Evolutionary conservation across 2,888 invertebrate genomes (phyloP).

Genomic region (Trimorus sp.): DNA sequence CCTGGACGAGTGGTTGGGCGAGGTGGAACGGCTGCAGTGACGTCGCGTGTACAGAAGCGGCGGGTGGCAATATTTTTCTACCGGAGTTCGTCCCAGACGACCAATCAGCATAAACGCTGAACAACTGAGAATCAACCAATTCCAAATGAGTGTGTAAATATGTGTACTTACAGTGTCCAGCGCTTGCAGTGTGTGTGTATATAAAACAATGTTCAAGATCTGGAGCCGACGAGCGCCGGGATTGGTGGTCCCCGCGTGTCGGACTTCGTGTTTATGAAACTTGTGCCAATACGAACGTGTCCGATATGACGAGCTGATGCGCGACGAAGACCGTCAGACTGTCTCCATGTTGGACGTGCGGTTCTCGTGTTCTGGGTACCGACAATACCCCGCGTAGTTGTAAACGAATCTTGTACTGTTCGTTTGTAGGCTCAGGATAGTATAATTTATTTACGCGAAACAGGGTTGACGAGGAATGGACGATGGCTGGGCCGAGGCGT

Average conservation of each 20-base stretch:
- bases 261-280: constrained; percentile 25
- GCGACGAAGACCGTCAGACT: constrained; percentile 52
- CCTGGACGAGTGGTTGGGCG: constrained; percentile 77
- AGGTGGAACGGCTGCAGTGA: constrained; percentile 69
- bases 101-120: constrained; percentile 14
- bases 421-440: constrained; percentile 30
- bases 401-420: constrained; percentile 48
- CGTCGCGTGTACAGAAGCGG: constrained; percentile 52
- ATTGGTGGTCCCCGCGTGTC: neutral
- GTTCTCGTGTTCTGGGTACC: constrained; percentile 32
- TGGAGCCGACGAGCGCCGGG: neutral
- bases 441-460: constrained; percentile 51
- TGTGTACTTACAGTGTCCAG: constrained; percentile 82
- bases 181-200: constrained; percentile 79
- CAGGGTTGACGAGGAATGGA: constrained; percentile 31
- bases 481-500: constrained; percentile 38
- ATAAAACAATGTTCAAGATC: constrained; percentile 68
- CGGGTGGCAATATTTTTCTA: constrained; percentile 62
- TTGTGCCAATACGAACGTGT: constrained; percentile 57
- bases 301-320: constrained; percentile 44
- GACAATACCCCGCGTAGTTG: constrained; percentile 39
- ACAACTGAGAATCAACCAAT: constrained; percentile 67
- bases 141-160: constrained; percentile 81
- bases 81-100: constrained; percentile 46
- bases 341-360: constrained; percentile 48